Conservation (phyloP, 2,113 vertebrate species). For the Aegithalos caudatus region DNA sequence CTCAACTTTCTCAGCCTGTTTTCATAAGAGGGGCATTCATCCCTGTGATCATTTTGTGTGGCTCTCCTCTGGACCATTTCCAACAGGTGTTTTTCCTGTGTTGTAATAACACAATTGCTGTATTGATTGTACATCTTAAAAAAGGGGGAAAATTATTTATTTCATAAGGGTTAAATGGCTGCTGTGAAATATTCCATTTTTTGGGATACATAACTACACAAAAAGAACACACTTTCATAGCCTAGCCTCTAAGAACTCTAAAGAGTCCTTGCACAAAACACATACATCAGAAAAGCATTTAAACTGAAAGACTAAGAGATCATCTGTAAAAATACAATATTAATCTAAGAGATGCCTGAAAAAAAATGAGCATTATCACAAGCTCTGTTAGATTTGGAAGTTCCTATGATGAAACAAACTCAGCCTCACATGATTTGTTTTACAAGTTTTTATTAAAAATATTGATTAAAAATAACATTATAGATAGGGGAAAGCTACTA, state of each 20-base stretch:
- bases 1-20: background rate
- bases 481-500: background rate
- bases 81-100: background rate
- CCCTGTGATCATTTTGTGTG: background rate
- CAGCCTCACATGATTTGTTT: background rate
- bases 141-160: fast-evolving
- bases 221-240: background rate
- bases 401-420: background rate
- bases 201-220: background rate
- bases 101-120: background rate
- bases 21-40: background rate
- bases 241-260: background rate
- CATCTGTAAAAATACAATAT: background rate
- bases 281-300: background rate
- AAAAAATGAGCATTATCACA: background rate
- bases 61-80: background rate
- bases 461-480: background rate
- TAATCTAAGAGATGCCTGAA: background rate
- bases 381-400: background rate
- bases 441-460: background rate
- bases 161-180: background rate
- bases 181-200: background rate
- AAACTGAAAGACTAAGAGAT: background rate
- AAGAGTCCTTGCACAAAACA: background rate
- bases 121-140: background rate